Percentiles rank a stretch among this genome's conserved stretches.
Evolutionary conservation across 2,113 vertebrate genomes (phyloP).

Genomic region (Ranitomeya imitator): DNA sequence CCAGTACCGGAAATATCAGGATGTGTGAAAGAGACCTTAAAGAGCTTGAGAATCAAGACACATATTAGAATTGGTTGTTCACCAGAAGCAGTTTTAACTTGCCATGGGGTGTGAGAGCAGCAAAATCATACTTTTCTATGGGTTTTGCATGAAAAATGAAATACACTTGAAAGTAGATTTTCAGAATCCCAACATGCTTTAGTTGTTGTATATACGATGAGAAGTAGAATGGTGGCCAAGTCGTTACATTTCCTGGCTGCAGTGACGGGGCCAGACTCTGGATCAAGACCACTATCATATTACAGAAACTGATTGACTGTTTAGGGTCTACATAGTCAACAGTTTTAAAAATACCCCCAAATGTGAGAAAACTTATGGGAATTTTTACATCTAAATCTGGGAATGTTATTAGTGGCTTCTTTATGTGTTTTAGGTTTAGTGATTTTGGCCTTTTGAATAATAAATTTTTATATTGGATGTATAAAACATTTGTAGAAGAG

Average conservation of each 20-base stretch:
- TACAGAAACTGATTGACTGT: not conserved
- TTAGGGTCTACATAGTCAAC: not conserved
- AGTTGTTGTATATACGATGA: not conserved
- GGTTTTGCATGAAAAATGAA: not conserved
- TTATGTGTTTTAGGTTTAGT: not conserved
- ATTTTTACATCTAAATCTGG: not conserved
- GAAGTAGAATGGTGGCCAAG: not conserved
- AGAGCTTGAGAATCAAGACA: too few species aligned
- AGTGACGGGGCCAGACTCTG: too few species aligned
- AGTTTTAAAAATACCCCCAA: not conserved
- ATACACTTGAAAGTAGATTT: too few species aligned
- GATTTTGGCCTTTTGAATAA: not conserved
- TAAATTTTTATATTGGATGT: not conserved
- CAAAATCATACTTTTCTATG: not conserved
- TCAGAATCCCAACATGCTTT: not conserved
- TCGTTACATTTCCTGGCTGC: not conserved
- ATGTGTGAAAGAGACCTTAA: too few species aligned
- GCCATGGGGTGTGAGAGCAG: too few species aligned
- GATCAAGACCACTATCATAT: not conserved
- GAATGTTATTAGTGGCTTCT: not conserved
- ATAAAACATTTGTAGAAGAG: slow-evolving; percentile 7
- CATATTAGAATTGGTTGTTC: too few species aligned
- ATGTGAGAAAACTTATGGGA: not conserved
- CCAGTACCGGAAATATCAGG: too few species aligned
- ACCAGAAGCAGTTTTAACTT: too few species aligned